Evolutionary conservation across 2,113 vertebrate species (phyloP).

Genomic region (Recurvirostra avosetta): DNA sequence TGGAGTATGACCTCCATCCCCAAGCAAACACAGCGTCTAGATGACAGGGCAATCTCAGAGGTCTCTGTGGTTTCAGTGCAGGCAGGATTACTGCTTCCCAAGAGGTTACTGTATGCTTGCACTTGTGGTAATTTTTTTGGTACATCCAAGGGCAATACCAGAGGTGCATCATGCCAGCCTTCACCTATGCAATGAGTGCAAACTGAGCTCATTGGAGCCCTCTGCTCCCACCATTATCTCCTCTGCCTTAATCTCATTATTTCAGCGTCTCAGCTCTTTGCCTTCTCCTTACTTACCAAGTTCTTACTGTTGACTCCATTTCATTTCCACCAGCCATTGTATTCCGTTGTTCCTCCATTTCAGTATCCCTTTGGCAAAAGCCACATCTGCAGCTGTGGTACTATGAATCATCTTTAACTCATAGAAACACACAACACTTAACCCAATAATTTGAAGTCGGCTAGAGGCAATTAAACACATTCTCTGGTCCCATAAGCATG

Average conservation of each 20-base stretch:
- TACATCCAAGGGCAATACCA: not conserved
- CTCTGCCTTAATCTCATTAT: not conserved
- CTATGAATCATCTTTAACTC: not conserved
- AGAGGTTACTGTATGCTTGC: not conserved
- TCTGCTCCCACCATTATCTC: not conserved
- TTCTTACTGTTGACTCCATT: not conserved
- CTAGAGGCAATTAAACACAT: not conserved
- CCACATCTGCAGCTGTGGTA: not conserved
- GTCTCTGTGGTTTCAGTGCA: not conserved
- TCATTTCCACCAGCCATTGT: not conserved
- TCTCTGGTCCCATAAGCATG: not conserved
- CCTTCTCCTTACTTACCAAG: not conserved
- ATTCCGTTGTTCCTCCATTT: not conserved
- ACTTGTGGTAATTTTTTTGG: not conserved
- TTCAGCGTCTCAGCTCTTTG: not conserved
- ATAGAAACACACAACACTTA: not conserved
- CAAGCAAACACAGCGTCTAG: rapidly evolving
- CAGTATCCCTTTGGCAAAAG: not conserved
- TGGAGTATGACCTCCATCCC: not conserved
- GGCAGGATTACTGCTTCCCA: not conserved
- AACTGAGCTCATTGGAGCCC: not conserved
- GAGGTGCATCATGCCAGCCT: not conserved
- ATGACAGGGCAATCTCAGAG: rapidly evolving
- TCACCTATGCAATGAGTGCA: not conserved
- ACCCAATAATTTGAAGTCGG: not conserved